phyloP scores from a whole-genome alignment of 2,797 vertebrate species.

The Chromis chromis region DNA sequence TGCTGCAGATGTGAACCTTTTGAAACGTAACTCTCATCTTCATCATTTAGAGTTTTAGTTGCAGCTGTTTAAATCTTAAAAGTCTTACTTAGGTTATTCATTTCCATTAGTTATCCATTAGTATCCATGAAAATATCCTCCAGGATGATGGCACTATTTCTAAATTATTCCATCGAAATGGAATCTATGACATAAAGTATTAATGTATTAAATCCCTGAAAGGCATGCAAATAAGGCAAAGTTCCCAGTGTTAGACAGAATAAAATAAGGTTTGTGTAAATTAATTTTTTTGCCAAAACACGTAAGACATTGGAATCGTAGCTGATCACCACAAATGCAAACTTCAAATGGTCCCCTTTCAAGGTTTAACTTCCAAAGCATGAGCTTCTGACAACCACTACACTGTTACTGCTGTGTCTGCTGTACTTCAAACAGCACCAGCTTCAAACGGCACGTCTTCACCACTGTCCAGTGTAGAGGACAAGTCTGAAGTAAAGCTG shows the following conservation, averaged over 20 bases:
- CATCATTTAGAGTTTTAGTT: conserved; percentile 11
- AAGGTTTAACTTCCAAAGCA: conserved; percentile 26
- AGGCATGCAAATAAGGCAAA: conserved; percentile 48
- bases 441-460: conserved; percentile 43
- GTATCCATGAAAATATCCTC: conserved; percentile 31
- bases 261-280: conserved; percentile 26
- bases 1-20: conserved; percentile 14
- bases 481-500: conserved; percentile 46
- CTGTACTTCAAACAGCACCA: conserved; percentile 36
- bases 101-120: conserved; percentile 42
- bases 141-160: conserved; percentile 48
- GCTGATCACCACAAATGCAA: conserved; percentile 29
- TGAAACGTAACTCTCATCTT: background rate
- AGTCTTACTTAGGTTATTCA: conserved; percentile 9
- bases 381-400: conserved; percentile 11
- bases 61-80: background rate
- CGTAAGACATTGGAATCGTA: conserved; percentile 3
- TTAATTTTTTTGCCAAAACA: conserved; percentile 21
- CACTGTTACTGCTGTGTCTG: conserved; percentile 26
- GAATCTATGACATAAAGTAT: conserved; percentile 42
- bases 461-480: conserved; percentile 27
- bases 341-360: conserved; percentile 23
- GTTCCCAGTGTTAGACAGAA: conserved; percentile 10
- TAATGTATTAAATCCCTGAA: conserved; percentile 29
- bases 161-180: conserved; percentile 45